A percentile compares a stretch with the other conserved stretches of the same genome.
phyloP scores from a whole-genome alignment of 2,113 vertebrate species.

The Indri indri region DNA sequence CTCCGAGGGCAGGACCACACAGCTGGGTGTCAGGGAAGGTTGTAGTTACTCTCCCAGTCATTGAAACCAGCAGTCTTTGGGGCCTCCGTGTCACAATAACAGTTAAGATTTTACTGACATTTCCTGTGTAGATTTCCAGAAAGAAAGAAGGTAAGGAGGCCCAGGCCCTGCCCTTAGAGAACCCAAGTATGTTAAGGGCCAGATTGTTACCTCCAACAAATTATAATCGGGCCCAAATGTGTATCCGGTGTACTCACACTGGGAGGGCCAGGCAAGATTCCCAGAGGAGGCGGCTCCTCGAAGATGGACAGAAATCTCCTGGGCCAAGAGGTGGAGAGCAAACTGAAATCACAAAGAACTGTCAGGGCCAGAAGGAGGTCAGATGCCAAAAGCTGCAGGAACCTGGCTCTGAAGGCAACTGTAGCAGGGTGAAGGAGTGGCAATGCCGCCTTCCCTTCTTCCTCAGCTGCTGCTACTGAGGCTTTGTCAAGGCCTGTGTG shows the following conservation, averaged over 20 bases:
- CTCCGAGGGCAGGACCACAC: slow-evolving; percentile 36
- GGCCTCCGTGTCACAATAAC: not conserved
- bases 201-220: not conserved
- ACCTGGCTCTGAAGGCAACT: not conserved
- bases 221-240: not conserved
- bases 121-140: slow-evolving; percentile 22
- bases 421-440: not conserved
- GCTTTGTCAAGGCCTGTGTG: not conserved
- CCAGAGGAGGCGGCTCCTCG: not conserved
- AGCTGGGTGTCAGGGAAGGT: not conserved
- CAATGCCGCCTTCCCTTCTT: not conserved
- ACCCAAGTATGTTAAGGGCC: not conserved
- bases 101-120: not conserved
- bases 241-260: not conserved
- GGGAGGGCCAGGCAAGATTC: not conserved
- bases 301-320: not conserved
- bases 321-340: not conserved
- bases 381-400: not conserved
- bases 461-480: not conserved
- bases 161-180: not conserved
- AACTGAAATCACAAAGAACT: not conserved
- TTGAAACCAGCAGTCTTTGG: not conserved
- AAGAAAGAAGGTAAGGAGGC: not conserved
- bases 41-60: not conserved
- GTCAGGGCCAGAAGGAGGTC: not conserved